Conservation (phyloP, 2,888 invertebrate species). For the Xylocampa areola region DNA sequence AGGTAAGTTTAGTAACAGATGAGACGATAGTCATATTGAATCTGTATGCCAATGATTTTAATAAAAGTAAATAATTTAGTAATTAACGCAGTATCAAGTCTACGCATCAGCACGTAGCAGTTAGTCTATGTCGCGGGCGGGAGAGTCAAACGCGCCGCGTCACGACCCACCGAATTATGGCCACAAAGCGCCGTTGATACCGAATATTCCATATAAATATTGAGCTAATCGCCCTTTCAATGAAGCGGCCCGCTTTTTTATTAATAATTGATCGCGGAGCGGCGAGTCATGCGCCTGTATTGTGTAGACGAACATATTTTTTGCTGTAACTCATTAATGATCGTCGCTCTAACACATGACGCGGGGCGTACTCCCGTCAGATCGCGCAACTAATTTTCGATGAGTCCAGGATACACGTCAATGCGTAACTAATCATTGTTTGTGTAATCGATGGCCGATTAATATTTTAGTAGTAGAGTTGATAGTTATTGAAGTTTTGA, state of each 20-base stretch:
- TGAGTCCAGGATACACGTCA: constrained; percentile 74
- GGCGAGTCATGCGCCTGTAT: constrained; percentile 88
- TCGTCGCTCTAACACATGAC: constrained; percentile 78
- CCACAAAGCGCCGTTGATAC: constrained; percentile 89
- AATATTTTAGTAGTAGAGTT: constrained; percentile 22
- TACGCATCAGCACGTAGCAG: constrained; percentile 65
- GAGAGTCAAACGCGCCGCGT: constrained; percentile 84
- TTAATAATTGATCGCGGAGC: constrained; percentile 89
- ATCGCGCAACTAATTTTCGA: constrained; percentile 81
- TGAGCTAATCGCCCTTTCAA: constrained; percentile 90
- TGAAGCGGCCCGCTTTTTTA: constrained; percentile 89
- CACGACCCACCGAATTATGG: constrained; percentile 88
- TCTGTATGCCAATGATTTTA: too few species aligned
- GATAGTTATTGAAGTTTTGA: too few species aligned
- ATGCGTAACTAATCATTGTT: constrained; percentile 83
- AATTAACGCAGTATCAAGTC: constrained; percentile 55
- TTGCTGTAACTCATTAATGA: constrained; percentile 87
- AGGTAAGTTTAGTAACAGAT: too few species aligned
- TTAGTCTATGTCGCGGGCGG: constrained; percentile 81
- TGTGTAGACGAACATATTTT: constrained; percentile 86
- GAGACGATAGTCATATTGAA: too few species aligned
- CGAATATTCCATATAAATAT: constrained; percentile 90
- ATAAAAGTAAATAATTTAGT: too few species aligned
- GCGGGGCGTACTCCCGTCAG: constrained; percentile 71
- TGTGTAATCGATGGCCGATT: constrained; percentile 61